Evolutionary conservation across 2,888 invertebrate genomes (phyloP), one percentile per base, ranked within the genome.

Genomic region (Frankliniella fusca): DNA sequence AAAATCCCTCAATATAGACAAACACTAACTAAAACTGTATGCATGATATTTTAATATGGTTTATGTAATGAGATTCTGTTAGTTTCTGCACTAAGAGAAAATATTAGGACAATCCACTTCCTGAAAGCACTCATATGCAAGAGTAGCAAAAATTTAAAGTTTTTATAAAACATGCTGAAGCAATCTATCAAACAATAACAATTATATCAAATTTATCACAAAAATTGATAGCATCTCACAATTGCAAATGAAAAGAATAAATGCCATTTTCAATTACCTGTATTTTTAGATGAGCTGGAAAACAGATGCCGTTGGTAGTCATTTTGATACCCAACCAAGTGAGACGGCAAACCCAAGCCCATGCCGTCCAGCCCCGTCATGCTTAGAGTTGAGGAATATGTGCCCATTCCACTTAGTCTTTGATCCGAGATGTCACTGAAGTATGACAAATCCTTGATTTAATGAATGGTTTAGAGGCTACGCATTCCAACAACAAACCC

Each of bases 401-500:
- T 12, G 70, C 70, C 70, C 70, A 76, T 76, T 76, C 70, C 70
- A 23, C 70, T 23, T 27, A 76, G 70, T 76, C 70, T 76, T 27
- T 76, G 70, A 27, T 76, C 70, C 27, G 70, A 76, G 70, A 76
- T 76, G 70, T 76, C 70, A 76, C 70, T 76, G 70, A 76, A 23
- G 70, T 76, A 76, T 23, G 70, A 76, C 70, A 76, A 23, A 76
- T 76, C n/a, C 8, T 76, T 76, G 15, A 38, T 38, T 38, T 20
- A 20, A 54, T 54, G 12, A 15, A 54, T 54, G 38, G 54, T 12
- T 20, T 15, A 54, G 18, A 54, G 20, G 20, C 54, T 54, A 54
- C 54, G 20, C 54, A 54, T 54, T 20, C 15, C 54, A 54, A 54
- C 38, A 38, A 38, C 38, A 38, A 38, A 38, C 38, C 38, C 38